Percentiles rank a stretch among this genome's conserved stretches.
These are phyloP conservation scores for Dusona sp. DNA, from an alignment of 2,888 invertebrate species.

Conservation along the genomic window DNA sequence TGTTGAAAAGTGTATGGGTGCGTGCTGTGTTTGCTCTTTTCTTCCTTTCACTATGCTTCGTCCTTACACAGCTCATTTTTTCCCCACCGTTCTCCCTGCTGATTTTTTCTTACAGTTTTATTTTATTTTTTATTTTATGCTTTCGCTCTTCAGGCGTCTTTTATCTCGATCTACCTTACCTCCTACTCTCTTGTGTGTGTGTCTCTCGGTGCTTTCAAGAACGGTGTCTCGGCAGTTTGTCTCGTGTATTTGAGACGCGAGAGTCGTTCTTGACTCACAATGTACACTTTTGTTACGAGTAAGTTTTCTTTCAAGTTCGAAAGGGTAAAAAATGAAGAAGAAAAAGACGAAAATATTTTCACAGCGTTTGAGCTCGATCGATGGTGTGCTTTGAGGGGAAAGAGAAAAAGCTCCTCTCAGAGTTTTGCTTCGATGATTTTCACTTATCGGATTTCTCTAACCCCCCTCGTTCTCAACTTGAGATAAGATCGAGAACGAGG, in stretches of 20 bases:
- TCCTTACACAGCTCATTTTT: slow-evolving; percentile 41
- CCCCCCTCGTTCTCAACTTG: slow-evolving; percentile 50
- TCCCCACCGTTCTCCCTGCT: slow-evolving; percentile 1
- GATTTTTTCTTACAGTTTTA: slow-evolving; percentile 36
- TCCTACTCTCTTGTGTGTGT: slow-evolving; percentile 33
- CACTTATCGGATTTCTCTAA: slow-evolving; percentile 66
- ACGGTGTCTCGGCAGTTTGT: slow-evolving; percentile 43
- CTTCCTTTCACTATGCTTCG: slow-evolving; percentile 51
- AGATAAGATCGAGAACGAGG: slow-evolving; percentile 61
- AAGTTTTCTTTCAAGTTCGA: slow-evolving; percentile 22
- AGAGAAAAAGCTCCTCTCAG: not conserved
- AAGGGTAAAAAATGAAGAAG: not conserved
- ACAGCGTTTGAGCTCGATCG: slow-evolving; percentile 16
- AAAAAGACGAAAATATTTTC: slow-evolving; percentile 13
- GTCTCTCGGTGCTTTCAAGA: slow-evolving; percentile 18
- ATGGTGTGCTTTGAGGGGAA: slow-evolving; percentile 3
- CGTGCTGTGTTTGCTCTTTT: slow-evolving; percentile 17
- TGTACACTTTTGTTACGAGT: slow-evolving; percentile 35
- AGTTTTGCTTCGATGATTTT: slow-evolving; percentile 55
- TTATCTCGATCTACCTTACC: slow-evolving; percentile 32
- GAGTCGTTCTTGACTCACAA: slow-evolving; percentile 25
- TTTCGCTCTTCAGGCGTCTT: slow-evolving; percentile 20
- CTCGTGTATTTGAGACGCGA: slow-evolving; percentile 33
- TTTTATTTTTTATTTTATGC: slow-evolving; percentile 41
- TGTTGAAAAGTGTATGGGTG: not conserved